Percentiles rank a stretch among this genome's conserved stretches.
phyloP scores from a whole-genome alignment of 1,140 invertebrate species.

The Drosophila rufa region DNA sequence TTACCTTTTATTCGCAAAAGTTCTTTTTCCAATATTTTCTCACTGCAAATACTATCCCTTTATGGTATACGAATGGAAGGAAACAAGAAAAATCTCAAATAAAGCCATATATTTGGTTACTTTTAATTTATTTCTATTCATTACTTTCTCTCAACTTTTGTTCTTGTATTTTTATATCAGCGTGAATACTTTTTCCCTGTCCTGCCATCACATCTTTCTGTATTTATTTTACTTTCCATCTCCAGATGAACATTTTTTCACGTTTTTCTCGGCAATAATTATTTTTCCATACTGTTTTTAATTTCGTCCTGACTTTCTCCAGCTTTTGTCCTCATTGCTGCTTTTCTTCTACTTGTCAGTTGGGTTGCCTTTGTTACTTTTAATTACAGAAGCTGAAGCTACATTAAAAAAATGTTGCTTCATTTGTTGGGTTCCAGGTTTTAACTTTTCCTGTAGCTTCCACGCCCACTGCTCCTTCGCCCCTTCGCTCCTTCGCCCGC shows the following conservation, averaged over 20 bases:
- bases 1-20: too few relatives aligned
- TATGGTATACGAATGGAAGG: too few relatives aligned
- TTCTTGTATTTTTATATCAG: neutral
- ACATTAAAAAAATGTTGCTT: slow-evolving; percentile 74
- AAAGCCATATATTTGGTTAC: neutral
- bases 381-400: slow-evolving; percentile 71
- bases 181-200: slow-evolving; percentile 2
- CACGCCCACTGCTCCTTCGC: slow-evolving; percentile 15
- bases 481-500: neutral
- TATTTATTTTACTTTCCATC: slow-evolving; percentile 15
- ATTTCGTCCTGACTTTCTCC: slow-evolving; percentile 26
- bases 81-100: too few relatives aligned
- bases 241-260: slow-evolving; percentile 8
- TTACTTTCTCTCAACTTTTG: slow-evolving; percentile 1
- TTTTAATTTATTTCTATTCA: neutral
- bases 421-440: slow-evolving; percentile 34
- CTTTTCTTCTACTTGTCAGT: slow-evolving; percentile 41
- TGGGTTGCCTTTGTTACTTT: slow-evolving; percentile 61
- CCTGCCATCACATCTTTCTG: slow-evolving; percentile 7
- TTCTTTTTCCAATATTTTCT: too few relatives aligned
- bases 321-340: slow-evolving; percentile 29
- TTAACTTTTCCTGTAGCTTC: slow-evolving; percentile 58
- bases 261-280: slow-evolving; percentile 40
- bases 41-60: neutral
- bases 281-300: slow-evolving; percentile 42